Conservation (phyloP, 2,888 invertebrate genomes). For the Melanostoma scalare region DNA sequence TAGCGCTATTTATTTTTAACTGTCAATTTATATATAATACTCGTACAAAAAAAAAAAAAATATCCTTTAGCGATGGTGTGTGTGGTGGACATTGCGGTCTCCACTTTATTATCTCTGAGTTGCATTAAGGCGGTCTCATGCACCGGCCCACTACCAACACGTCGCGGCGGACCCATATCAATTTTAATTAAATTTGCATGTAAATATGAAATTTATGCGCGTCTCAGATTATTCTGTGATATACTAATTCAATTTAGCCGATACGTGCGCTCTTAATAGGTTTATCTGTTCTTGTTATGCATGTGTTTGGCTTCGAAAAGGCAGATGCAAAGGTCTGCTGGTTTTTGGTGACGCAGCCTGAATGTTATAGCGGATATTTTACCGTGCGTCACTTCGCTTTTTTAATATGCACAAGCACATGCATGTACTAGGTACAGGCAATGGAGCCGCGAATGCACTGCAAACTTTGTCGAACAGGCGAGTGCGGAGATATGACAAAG, state of each 20-base stretch:
- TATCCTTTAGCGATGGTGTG: constrained; percentile 35
- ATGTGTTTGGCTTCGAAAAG: constrained; percentile 37
- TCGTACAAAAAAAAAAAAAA: constrained; percentile 32
- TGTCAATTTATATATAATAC: constrained; percentile 1
- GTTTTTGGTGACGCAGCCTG: constrained; percentile 8
- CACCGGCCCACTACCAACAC: constrained; percentile 37
- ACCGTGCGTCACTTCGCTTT: constrained; percentile 4
- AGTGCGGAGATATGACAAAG: no score
- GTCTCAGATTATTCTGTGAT: constrained; percentile 74
- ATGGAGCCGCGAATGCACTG: constrained; percentile 20
- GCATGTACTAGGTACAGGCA: neutral
- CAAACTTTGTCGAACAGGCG: no score
- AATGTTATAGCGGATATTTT: constrained; percentile 15
- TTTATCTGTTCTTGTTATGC: constrained; percentile 53
- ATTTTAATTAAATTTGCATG: constrained; percentile 76
- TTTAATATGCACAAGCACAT: constrained; percentile 10
- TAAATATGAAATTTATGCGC: constrained; percentile 76
- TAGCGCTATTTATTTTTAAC: neutral
- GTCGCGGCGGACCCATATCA: constrained; percentile 54
- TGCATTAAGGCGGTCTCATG: constrained; percentile 42
- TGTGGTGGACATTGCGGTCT: constrained; percentile 25
- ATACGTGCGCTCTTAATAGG: constrained; percentile 70
- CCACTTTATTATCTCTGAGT: constrained; percentile 12
- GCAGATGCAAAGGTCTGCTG: constrained; percentile 24
- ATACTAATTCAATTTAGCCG: constrained; percentile 75